Evolutionary conservation across 2,888 invertebrate genomes (phyloP).

Genomic region (Steinernema scapterisci): DNA sequence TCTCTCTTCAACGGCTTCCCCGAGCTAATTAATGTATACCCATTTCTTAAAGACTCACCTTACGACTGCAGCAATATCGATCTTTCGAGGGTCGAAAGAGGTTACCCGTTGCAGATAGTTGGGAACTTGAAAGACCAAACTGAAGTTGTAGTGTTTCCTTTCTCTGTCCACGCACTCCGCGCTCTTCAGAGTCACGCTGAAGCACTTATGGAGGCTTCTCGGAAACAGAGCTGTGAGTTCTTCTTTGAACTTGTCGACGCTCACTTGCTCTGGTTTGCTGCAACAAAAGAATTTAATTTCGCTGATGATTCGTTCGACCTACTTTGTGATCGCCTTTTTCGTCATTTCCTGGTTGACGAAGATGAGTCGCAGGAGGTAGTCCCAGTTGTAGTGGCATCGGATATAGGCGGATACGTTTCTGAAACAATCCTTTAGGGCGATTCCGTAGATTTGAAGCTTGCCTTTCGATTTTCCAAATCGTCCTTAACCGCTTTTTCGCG

Average conservation of each 20-base stretch:
- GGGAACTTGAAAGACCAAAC: conserved; percentile 12
- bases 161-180: not conserved
- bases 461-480: conserved; percentile 13
- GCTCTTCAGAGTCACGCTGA: not conserved
- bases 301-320: not conserved
- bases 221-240: not conserved
- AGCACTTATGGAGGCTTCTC: not conserved
- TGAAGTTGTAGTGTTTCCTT: not conserved
- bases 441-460: not conserved
- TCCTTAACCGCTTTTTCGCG: conserved; percentile 2
- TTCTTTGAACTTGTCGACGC: conserved; percentile 2
- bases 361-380: conserved; percentile 1
- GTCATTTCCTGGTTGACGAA: conserved; percentile 18
- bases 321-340: conserved; percentile 20
- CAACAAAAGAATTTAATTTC: not conserved
- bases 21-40: too few species aligned
- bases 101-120: conserved; percentile 14
- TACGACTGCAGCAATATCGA: not conserved
- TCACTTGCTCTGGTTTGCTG: conserved; percentile 24
- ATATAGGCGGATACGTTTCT: conserved; percentile 16
- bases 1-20: too few species aligned
- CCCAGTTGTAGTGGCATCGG: conserved; percentile 26
- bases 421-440: not conserved
- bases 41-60: not conserved
- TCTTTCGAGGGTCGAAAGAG: not conserved